Evolutionary conservation across 2,113 vertebrate species (phyloP), one percentile per base, ranked within the genome.

Genomic region (Tor tambroides): DNA sequence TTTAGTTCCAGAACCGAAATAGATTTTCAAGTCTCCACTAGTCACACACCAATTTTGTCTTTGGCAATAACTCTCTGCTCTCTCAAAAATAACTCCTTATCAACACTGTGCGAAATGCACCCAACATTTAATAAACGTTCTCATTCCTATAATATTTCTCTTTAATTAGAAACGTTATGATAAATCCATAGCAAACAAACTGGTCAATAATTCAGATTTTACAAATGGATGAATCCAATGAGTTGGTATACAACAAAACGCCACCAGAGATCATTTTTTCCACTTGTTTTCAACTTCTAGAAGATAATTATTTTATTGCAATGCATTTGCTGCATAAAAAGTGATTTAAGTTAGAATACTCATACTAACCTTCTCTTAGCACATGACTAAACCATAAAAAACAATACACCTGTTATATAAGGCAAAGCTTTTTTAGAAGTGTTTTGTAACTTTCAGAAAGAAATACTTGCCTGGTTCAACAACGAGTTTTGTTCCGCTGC

Each of bases 1-100:
- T 76, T 86, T 91, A 80, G 81, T 88, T 54, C 89, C 90, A 4
- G 61, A 21, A 26, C 90, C 90, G 0, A 92, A 92, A 21, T 88
- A 23, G 1, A 90, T 0, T 80, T 75, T 90, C 76, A 23, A 11
- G 81, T 23, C 72, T 84, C 89, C 90, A 1, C 51, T 86, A 88
- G 89, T 90, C 89, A 88, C 86, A 88, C 84, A 90, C 8, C 43
- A 54, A 49, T 56, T 43, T 72, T 6, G 46, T 0, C 28, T 85
- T 28, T 2, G 85, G 26, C 90, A 87, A 87, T 65, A 91, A 87
- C 88, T 71, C 38, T 10, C 38, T 69, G 26, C 51, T 61, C 30
- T 54, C 12, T 26, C 76, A 32, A 6, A 41, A 51, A 21, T 26
- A n/a, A 2, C 11, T 54, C 43, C 49, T 69, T 11, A 71, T 51